Conservation (phyloP, 2,888 invertebrate genomes). For the Drosophila melanosoma region DNA sequence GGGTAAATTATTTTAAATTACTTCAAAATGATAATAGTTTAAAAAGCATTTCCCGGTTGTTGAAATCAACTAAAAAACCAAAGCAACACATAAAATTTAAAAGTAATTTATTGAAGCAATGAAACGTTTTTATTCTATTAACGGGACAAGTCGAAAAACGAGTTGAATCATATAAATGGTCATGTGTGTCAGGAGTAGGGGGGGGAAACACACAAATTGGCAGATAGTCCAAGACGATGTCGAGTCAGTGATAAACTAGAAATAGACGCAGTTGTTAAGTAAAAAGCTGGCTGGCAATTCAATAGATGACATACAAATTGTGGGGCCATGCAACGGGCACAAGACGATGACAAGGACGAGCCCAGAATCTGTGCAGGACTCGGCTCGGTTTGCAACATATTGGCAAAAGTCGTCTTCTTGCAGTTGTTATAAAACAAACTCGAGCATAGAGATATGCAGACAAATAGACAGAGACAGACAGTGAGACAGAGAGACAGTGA, state of each 20-base stretch:
- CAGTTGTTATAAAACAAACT: conserved; percentile 66
- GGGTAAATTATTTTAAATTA: background rate
- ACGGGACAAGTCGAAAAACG: background rate
- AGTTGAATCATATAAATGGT: conserved; percentile 1
- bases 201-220: conserved; percentile 46
- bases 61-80: background rate
- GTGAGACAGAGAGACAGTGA: conserved; percentile 9
- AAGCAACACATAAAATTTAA: conserved; percentile 10
- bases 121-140: conserved; percentile 4
- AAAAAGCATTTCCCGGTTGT: background rate
- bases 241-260: conserved; percentile 31
- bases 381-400: conserved; percentile 43
- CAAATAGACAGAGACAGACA: background rate
- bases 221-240: conserved; percentile 2
- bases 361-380: conserved; percentile 1
- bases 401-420: conserved; percentile 58
- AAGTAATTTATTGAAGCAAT: conserved; percentile 44
- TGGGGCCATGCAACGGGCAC: background rate
- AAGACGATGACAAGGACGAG: conserved; percentile 15
- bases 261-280: conserved; percentile 43
- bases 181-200: background rate
- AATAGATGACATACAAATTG: conserved; percentile 46
- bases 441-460: conserved; percentile 38
- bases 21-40: background rate
- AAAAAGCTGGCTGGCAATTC: conserved; percentile 47